Evolutionary conservation across 2,113 vertebrate species (phyloP), one percentile per base, ranked within the genome.

Genomic region (Haemorhous mexicanus): DNA sequence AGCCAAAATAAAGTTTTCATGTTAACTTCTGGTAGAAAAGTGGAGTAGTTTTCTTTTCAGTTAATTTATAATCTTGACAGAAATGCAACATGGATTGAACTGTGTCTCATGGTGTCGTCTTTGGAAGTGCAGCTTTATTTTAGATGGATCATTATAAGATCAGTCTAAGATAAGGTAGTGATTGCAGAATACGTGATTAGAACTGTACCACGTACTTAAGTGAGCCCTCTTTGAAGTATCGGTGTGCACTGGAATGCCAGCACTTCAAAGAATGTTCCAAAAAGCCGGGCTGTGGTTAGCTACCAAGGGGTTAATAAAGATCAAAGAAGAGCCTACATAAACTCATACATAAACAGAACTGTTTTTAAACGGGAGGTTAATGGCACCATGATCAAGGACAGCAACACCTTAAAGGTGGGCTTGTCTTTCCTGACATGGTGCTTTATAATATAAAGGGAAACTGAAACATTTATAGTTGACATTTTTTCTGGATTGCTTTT

Each of bases 221-320:
- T 26, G 64, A 70, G 49, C n/a, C 52, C 41, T 78, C 93, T 97
- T 94, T 95, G 93, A 96, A 93, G 84, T 84, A 72, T 64, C 84
- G 44, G 30, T 1, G 13, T 82, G 77, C 52, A 0, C 61, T 87
- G 93, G 89, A 92, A 97, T 94, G 76, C 89, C 73, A 92, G 76
- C 53, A 89, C 91, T 96, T 96, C 93, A 96, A 95, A 96, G 96
- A 81, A 82, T 77, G 89, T 87, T 89, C 77, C 62, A 61, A 81
- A 91, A 78, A 67, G 27, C 69, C 3, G 26, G 80, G 24, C 46
- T 91, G 80, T 69, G 50, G 10, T 70, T 87, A 81, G 91, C 66
- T 79, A 94, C 84, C 73, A 89, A 95, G 56, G 91, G 83, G 96
- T 96, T 97, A 96, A 95, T 87, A 89, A 91, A 95, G 89, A 97